phyloP scores from a whole-genome alignment of 2,113 vertebrate genomes.

The Nanorana parkeri region DNA sequence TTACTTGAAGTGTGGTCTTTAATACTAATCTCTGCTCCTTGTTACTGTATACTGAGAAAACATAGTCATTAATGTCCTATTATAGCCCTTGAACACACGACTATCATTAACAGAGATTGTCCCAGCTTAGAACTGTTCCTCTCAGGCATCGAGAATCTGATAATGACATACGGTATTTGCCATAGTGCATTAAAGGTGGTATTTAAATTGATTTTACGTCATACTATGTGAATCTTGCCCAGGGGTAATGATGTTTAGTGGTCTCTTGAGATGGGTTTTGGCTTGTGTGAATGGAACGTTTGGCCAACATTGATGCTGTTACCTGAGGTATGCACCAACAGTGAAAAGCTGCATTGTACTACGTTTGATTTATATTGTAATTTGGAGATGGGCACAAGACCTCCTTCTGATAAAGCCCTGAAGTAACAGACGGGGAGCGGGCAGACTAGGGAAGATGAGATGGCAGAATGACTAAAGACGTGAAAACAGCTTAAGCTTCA shows the following conservation, averaged over 20 bases:
- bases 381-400: constrained; percentile 37
- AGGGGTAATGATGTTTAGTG: constrained; percentile 21
- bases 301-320: constrained; percentile 6
- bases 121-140: neutral
- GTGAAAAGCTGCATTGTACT: constrained; percentile 44
- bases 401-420: constrained; percentile 30
- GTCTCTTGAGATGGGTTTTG: constrained; percentile 37
- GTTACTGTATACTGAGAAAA: neutral
- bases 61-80: neutral
- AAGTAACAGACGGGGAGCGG: constrained; percentile 45
- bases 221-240: constrained; percentile 31
- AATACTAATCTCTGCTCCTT: neutral
- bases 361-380: constrained; percentile 45
- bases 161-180: constrained; percentile 32
- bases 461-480: constrained; percentile 9
- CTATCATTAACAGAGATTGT: constrained; percentile 19
- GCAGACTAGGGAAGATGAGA: constrained; percentile 33
- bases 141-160: constrained; percentile 32
- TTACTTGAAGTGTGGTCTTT: neutral
- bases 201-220: constrained; percentile 13
- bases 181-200: neutral
- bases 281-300: constrained; percentile 30
- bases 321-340: neutral
- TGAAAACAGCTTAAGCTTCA: constrained; percentile 39
- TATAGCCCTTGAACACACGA: constrained; percentile 10